Conservation (phyloP, 2,113 vertebrate species). For the Chelonoidis abingdonii region DNA sequence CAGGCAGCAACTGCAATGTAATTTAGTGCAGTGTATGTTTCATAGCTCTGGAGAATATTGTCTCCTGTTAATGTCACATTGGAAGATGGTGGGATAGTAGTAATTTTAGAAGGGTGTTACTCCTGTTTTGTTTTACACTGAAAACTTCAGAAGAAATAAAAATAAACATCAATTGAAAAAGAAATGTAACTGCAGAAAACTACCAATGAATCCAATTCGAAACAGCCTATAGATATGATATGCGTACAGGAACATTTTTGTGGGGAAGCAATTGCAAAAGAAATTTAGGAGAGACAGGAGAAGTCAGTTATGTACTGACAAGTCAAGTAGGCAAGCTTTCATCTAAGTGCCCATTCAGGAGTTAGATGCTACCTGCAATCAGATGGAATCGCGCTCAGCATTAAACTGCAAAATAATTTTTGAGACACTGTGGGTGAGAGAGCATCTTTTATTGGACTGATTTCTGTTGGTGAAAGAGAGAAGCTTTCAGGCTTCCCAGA, state of each 20-base stretch:
- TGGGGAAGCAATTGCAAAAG: conserved; percentile 49
- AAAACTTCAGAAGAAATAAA: conserved; percentile 81
- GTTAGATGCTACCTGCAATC: not conserved
- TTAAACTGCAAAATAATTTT: conserved; percentile 27
- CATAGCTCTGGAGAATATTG: conserved; percentile 83
- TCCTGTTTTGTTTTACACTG: conserved; percentile 77
- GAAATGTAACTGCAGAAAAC: conserved; percentile 60
- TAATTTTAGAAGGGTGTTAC: conserved; percentile 79
- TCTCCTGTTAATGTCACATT: conserved; percentile 76
- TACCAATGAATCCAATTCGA: conserved; percentile 69
- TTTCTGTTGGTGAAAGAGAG: not conserved
- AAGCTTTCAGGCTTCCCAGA: not conserved
- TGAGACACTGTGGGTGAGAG: not conserved
- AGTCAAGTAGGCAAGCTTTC: conserved; percentile 30
- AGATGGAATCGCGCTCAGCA: not conserved
- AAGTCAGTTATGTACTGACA: conserved; percentile 63
- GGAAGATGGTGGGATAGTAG: conserved; percentile 75
- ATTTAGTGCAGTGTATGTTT: conserved; percentile 83
- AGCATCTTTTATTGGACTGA: not conserved
- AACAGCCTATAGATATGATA: conserved; percentile 47
- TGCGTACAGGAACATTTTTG: conserved; percentile 31
- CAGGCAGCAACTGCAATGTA: conserved; percentile 76
- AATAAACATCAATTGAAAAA: conserved; percentile 58
- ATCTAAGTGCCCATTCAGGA: conserved; percentile 1
- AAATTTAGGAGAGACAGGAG: conserved; percentile 21